Base-by-base conservation (phyloP, 64 coral and sea anemone species). In the Actinia tenebrosa region DNA sequence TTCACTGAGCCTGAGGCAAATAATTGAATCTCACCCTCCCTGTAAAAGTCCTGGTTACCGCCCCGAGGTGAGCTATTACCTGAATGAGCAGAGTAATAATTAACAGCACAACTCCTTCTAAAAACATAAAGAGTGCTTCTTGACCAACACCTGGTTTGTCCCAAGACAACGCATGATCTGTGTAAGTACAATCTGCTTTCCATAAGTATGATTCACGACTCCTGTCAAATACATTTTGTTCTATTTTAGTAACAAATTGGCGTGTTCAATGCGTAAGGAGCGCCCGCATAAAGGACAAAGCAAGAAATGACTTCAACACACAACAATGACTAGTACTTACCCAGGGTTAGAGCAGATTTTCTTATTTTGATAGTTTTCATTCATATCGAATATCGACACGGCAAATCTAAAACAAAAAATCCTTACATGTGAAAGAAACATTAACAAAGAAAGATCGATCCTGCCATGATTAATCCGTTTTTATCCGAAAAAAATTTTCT, bases 111-210 rank as follows among this genome's bases (percentile, higher is more conserved):
- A 98, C 23, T 11, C 89, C 92, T 84, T 98, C 96, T 42, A 98
- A 13, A 54, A 90, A 89, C 84, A 98, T 84, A 55, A 89, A 98
- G 27, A 98, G 55, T 16, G 87, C 93, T 64, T 88, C 82, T 63
- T 98, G 93, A 59, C 96, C 96, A 71, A 92, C 91, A 63, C 92
- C 96, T 20, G 93, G 90, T 37, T 77, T 86, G 42, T 98, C 96
- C 96, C 92, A 98, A 13, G 87, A 68, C 19, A 98, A 87, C 37
- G 85, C 46, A 30, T 92, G 25, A 16, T 94, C 92, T 30, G 90
- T 80, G 52, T 90, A 0, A 4, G 3, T 11, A 75, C 96, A 98
- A 44, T 0, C 10, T 83, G 80, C 10, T 86, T n/a, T 44, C 61
- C 80, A 22, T 1, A 1, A 3, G 18, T 1, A 0, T 13, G 6